Evolutionary conservation across 2,888 invertebrate genomes (phyloP), one percentile per base, ranked within the genome.

Genomic region (Drosophila tripunctata): DNA sequence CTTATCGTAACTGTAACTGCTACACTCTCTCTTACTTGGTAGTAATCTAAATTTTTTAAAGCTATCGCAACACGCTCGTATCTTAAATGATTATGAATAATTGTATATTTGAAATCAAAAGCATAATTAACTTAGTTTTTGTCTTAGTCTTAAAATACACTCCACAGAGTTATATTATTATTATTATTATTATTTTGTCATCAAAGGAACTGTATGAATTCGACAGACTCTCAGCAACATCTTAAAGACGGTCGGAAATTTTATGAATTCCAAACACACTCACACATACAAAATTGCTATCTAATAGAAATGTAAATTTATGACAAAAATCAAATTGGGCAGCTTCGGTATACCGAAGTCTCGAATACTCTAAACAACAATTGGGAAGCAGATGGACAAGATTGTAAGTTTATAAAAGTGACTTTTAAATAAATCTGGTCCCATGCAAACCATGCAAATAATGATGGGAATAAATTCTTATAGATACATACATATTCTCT

Each of bases 151-250:
- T 33, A 12, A n/a, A n/a, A n/a, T n/a, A 22, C 30, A 31, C 22
- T 4, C 10, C 24, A 22, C 47, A 12, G 60, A 27, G 40, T 36
- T 33, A 24, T 27, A n/a, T n/a, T n/a, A n/a, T n/a, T n/a, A n/a
- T n/a, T n/a, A n/a, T n/a, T n/a, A 15, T 67, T 50, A 38, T 50
- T 70, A 45, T 70, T 54, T 45, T 61, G 30, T 45, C 68, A 58
- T 73, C 56, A 74, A 74, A 74, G 78, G 73, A 73, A 77, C 78
- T 73, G 54, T 55, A 17, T 45, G 35, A 54, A 45, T 54, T 44
- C 19, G 35, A 64, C 33, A 45, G 15, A n/a, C 24, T 27, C 15
- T 15, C 15, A 43, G 19, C 5, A 40, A 2, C 22, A 30, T 17
- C 17, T 19, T 48, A n/a, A 54, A 60, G 43, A 44, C 44, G 33